Evolutionary conservation across 2,888 invertebrate species (phyloP), one percentile per base, ranked within the genome.

Genomic region (Ferdinandea cuprea): DNA sequence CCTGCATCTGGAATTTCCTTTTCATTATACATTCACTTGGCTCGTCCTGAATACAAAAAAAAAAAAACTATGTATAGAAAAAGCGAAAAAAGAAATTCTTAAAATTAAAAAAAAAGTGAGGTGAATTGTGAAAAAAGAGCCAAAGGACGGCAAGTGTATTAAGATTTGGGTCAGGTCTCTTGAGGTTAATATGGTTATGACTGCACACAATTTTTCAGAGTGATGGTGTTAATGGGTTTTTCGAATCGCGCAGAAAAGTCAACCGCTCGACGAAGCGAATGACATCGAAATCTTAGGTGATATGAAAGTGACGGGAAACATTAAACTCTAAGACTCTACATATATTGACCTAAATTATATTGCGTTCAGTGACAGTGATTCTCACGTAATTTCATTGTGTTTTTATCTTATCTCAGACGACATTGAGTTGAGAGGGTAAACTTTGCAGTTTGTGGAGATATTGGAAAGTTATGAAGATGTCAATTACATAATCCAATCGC

Each of bases 1-100:
- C 63, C 76, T 52, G 46, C 76, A 71, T 65, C 71, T 65, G 71
- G 52, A 71, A 71, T 76, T 72, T 50, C 59, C 50, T 77, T 77
- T 81, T 72, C 77, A 81, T 81, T 81, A 65, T 77, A 77, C 71
- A 81, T 76, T 81, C 81, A 81, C 81, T 81, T 81, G 77, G 58
- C 66, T 77, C 71, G 71, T 72, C 61, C 77, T 65, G 37, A 21
- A 40, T 71, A 40, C 19, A 32, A 59, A 65, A 72, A 71, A 56
- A 79, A 52, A 50, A 28, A 17, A n/a, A n/a, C n/a, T n/a, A n/a
- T n/a, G n/a, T 11, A 11, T 2, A 32, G 37, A 50, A 48, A 61
- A 73, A 50, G 25, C 25, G 25, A 25, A 46, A 30, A 48, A 68
- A 63, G 5, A 25, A 25, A 25, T 25, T 25, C 5, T 25, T 5